Base-by-base conservation (phyloP, 2,888 invertebrate genomes). In the Eilema griseolum region DNA sequence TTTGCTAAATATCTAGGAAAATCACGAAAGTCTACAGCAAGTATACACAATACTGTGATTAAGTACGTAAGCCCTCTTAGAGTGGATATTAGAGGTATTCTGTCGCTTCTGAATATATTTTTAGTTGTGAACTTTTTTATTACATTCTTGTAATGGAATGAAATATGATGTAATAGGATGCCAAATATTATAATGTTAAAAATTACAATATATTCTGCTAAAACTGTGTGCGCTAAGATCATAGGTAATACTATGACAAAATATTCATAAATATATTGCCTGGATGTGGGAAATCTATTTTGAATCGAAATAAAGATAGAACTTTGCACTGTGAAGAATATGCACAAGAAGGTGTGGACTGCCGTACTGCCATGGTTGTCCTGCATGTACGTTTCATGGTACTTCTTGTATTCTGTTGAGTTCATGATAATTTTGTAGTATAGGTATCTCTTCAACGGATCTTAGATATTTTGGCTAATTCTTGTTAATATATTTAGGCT, bases 11-110 rank as follows among this genome's bases (percentile, higher is more conserved):
- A 94, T 63, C 97, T 93, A 0, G 99, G 99, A 89, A 99, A 99
- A 66, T 97, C 95, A 63, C 94, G 94, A 88, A 99, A 99, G 92
- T 99, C 99, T 0, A 99, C 99, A 0, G 98, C 99, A 71, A 99
- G 93, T 80, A 99, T 99, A 77, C 97, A 97, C 69, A 98, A 95
- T 0, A 96, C 96, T 7, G 98, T 98, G 63, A 97, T 95, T 14
- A 98, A 88, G 86, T 97, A 97, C 0, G 97, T 96, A 4, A 97
- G 93, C 0, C 97, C 96, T 79, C 98, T 96, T 67, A 97, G 93
- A 83, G 97, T 96, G 11, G 98, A 97, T 73, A 98, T 92, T 65
- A 96, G 87, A 61, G 86, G 83, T 67, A 92, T 79, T 81, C 82
- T 89, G 26, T 85, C 80, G 20, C 80, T 83, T 64, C 71, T 79